A percentile compares a stretch with the other conserved stretches of the same genome.
Evolutionary conservation across 2,113 vertebrate genomes (phyloP).

Genomic region (Helogale parvula): DNA sequence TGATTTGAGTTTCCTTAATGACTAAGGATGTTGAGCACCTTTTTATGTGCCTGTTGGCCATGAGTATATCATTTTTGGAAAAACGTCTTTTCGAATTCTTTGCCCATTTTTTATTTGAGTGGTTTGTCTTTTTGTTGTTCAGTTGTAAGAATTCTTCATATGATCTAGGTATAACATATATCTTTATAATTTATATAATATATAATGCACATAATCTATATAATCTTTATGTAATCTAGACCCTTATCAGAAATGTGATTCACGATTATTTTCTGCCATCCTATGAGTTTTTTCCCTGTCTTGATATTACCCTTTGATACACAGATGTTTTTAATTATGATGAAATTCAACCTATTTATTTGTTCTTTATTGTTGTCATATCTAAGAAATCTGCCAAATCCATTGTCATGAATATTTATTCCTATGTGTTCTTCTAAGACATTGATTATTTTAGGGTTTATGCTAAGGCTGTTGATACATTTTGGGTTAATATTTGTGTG

Average conservation of each 20-base stretch:
- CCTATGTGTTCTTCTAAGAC: neutral
- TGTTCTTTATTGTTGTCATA: neutral
- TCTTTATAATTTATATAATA: no score
- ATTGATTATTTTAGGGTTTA: neutral
- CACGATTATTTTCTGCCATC: neutral
- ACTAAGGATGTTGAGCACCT: neutral
- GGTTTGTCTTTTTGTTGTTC: neutral
- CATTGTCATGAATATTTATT: neutral
- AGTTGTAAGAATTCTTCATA: neutral
- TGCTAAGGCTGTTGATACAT: neutral
- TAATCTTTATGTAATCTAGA: neutral
- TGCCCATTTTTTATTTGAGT: neutral
- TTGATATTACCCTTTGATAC: neutral
- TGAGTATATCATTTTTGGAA: neutral
- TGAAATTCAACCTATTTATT: neutral
- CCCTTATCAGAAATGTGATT: neutral
- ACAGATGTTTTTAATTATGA: neutral
- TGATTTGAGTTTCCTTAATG: neutral
- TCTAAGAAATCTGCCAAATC: neutral
- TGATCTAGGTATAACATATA: neutral
- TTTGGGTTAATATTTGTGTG: neutral
- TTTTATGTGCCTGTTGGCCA: neutral
- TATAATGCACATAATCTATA: no score
- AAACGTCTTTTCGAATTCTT: slow-evolving; percentile 6
- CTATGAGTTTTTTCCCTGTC: neutral